Evolutionary conservation across 2,797 vertebrate genomes (phyloP).

Genomic region (Coregonus sp.): DNA sequence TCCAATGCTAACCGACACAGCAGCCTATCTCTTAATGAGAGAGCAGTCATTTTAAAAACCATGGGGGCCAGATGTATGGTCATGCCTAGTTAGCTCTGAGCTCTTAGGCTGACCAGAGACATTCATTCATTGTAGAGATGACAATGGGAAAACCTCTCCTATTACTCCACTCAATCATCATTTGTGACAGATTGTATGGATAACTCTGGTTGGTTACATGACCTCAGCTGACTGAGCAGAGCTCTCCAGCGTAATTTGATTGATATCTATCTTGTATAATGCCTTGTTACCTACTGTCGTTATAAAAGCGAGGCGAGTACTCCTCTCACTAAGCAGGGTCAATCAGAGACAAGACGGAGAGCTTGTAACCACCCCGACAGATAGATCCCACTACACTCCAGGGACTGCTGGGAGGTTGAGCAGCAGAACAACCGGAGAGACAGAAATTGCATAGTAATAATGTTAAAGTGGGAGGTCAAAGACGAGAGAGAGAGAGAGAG

Average conservation of each 20-base stretch:
- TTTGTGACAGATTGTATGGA: slow-evolving; percentile 69
- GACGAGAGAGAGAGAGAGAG: slow-evolving; percentile 14
- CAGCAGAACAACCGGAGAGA: background rate
- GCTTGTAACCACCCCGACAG: slow-evolving; percentile 19
- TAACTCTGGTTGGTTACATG: slow-evolving; percentile 68
- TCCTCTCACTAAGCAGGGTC: slow-evolving; percentile 70
- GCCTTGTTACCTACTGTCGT: slow-evolving; percentile 72
- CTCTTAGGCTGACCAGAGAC: slow-evolving; percentile 18
- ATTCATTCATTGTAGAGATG: slow-evolving; percentile 44
- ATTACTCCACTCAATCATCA: slow-evolving; percentile 70
- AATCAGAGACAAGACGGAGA: slow-evolving; percentile 72
- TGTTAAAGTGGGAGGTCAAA: slow-evolving; percentile 41
- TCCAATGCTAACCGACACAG: background rate
- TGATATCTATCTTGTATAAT: slow-evolving; percentile 75
- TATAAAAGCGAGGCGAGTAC: slow-evolving; percentile 64
- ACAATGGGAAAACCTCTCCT: slow-evolving; percentile 56
- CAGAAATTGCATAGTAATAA: slow-evolving; percentile 47
- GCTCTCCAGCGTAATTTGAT: slow-evolving; percentile 71
- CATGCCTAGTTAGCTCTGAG: background rate
- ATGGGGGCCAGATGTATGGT: background rate
- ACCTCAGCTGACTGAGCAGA: slow-evolving; percentile 63
- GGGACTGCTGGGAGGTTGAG: background rate
- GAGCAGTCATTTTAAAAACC: background rate
- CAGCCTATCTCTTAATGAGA: background rate
- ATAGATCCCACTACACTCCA: slow-evolving; percentile 18